Evolutionary conservation across 2,888 invertebrate species (phyloP).

Genomic region (Homarus gammarus): DNA sequence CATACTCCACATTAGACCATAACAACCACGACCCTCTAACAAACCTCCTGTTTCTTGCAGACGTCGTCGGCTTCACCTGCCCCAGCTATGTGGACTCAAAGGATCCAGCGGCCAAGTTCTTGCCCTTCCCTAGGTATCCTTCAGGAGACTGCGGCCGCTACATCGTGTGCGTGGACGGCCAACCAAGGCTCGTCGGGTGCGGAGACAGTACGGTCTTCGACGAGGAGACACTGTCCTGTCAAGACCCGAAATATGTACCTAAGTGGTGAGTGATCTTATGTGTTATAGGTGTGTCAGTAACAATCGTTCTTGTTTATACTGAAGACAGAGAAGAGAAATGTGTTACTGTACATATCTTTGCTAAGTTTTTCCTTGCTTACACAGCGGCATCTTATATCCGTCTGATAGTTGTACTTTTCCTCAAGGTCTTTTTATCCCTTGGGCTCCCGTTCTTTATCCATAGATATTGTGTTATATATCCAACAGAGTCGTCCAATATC

Average conservation of each 20-base stretch:
- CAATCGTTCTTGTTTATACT: too few species aligned
- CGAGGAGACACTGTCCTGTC: conserved; percentile 89
- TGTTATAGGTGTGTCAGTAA: too few species aligned
- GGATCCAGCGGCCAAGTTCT: conserved; percentile 91
- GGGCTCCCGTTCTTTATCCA: too few species aligned
- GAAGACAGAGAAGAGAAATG: too few species aligned
- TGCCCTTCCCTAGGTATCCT: conserved; percentile 94
- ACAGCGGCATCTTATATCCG: too few species aligned
- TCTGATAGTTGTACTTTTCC: too few species aligned
- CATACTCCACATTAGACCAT: background rate
- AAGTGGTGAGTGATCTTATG: conserved; percentile 62
- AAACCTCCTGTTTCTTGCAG: conserved; percentile 78
- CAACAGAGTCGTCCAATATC: too few species aligned
- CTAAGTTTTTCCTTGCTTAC: too few species aligned
- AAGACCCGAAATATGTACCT: conserved; percentile 81
- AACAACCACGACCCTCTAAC: background rate
- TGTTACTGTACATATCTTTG: too few species aligned
- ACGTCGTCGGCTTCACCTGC: conserved; percentile 94
- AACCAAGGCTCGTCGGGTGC: conserved; percentile 92
- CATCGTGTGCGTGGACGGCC: conserved; percentile 94
- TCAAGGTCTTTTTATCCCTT: too few species aligned
- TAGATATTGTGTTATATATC: too few species aligned
- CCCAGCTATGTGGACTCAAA: conserved; percentile 90
- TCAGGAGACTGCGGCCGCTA: conserved; percentile 92
- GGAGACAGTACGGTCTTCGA: conserved; percentile 93